A percentile compares a stretch with the other conserved stretches of the same genome.
Evolutionary conservation across 2,113 vertebrate genomes (phyloP).

Genomic region (Parus major): DNA sequence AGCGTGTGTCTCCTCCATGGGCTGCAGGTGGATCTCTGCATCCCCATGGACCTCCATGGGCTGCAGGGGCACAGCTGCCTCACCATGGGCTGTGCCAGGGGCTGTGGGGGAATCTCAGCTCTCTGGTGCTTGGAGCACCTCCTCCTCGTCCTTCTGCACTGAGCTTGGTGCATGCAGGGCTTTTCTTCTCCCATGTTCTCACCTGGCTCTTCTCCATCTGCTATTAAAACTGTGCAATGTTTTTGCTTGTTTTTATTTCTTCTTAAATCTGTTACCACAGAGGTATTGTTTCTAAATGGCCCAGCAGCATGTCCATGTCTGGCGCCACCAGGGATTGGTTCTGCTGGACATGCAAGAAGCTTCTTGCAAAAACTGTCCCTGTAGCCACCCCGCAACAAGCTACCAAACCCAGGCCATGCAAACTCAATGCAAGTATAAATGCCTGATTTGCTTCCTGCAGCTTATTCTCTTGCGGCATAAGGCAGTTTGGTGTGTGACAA

Average conservation of each 20-base stretch:
- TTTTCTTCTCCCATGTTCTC: background rate
- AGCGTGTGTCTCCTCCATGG: fast-evolving
- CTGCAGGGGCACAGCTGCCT: too few relatives aligned
- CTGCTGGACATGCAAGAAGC: background rate
- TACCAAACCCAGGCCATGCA: background rate
- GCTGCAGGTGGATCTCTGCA: background rate
- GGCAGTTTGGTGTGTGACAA: background rate
- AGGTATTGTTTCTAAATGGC: background rate
- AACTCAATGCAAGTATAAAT: background rate
- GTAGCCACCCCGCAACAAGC: background rate
- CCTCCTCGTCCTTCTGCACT: background rate
- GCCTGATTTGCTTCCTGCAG: background rate
- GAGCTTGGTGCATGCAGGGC: background rate
- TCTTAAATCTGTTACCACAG: background rate
- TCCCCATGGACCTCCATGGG: fast-evolving
- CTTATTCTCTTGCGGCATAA: background rate
- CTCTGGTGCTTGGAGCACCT: fast-evolving
- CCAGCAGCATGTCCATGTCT: fast-evolving
- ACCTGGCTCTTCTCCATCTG: background rate
- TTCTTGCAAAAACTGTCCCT: background rate
- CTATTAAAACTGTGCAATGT: background rate
- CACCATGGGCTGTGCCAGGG: fast-evolving
- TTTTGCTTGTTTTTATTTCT: background rate
- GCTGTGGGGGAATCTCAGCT: background rate
- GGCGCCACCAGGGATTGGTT: background rate